Evolutionary conservation across 2,113 vertebrate genomes (phyloP).

Genomic region (Odocoileus virginianus): DNA sequence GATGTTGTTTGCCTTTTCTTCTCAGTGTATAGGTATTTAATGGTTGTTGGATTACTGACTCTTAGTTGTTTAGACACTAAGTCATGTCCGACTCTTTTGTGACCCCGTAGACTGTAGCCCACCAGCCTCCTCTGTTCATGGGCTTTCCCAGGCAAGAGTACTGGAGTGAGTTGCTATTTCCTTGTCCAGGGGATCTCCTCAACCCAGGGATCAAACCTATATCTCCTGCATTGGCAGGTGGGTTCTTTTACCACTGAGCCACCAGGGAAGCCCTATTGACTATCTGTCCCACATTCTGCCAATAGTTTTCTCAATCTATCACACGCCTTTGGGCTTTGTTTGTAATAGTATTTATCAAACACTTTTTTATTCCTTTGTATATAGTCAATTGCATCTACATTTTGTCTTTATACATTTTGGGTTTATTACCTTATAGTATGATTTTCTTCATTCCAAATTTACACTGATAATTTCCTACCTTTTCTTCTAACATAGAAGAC

Average conservation of each 20-base stretch:
- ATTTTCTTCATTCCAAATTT: background rate
- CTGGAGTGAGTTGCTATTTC: background rate
- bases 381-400: background rate
- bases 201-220: background rate
- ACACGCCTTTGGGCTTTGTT: background rate
- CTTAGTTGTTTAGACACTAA: background rate
- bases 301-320: background rate
- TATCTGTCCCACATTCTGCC: background rate
- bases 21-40: background rate
- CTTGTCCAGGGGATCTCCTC: background rate
- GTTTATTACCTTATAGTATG: background rate
- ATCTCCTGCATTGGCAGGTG: background rate
- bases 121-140: background rate
- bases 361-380: background rate
- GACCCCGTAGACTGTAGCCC: fast-evolving
- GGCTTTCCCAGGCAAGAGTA: background rate
- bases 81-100: background rate
- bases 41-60: background rate
- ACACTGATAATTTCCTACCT: background rate
- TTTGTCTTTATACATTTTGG: background rate
- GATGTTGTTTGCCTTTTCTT: background rate
- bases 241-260: background rate
- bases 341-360: background rate
- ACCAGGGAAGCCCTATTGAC: background rate
- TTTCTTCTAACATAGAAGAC: background rate